Evolutionary conservation across 2,888 invertebrate genomes (phyloP).

Genomic region (Carcina quercana): DNA sequence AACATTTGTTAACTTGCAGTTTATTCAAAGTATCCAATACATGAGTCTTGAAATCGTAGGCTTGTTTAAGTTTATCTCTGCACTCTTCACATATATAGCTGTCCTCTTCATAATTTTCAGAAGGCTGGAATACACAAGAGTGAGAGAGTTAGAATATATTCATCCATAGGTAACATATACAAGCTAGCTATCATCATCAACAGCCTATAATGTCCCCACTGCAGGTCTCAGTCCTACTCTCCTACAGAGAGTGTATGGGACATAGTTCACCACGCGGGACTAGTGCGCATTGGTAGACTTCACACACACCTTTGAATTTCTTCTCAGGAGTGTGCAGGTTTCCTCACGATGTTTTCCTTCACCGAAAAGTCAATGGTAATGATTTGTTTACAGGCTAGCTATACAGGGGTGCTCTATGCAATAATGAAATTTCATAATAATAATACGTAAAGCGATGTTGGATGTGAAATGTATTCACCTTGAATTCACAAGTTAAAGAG

Average conservation of each 20-base stretch:
- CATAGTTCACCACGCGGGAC: not conserved
- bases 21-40: slow-evolving; percentile 17
- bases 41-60: slow-evolving; percentile 14
- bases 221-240: not conserved
- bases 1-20: slow-evolving; percentile 20
- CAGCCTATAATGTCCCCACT: not conserved
- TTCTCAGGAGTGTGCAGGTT: no score
- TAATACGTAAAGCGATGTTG: no score
- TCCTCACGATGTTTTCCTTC: no score
- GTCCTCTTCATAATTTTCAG: slow-evolving; percentile 17
- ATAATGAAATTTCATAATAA: no score
- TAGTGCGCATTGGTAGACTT: not conserved
- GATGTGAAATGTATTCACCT: no score
- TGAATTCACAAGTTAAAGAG: no score
- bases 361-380: no score
- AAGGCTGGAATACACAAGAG: slow-evolving; percentile 12
- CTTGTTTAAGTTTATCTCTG: slow-evolving; percentile 10
- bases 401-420: no score
- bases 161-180: not conserved
- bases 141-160: not conserved
- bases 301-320: not conserved
- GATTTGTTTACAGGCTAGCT: no score
- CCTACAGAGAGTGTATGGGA: not conserved
- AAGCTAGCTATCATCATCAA: not conserved
- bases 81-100: slow-evolving; percentile 20